A percentile compares a stretch with the other conserved stretches of the same genome.
Conservation (phyloP, 2,888 invertebrate genomes). For the Nomada fabriciana region DNA sequence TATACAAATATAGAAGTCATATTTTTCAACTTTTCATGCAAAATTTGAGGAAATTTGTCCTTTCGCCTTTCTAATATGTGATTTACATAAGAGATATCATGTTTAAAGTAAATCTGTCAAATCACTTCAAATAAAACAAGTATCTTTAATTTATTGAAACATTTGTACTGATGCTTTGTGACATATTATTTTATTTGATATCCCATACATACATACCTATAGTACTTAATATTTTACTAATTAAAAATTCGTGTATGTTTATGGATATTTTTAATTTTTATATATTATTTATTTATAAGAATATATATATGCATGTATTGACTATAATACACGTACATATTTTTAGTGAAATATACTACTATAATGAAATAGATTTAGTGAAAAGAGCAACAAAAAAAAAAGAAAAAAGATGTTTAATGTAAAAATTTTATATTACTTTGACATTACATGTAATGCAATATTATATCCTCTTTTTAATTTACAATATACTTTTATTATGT, state of each 20-base stretch:
- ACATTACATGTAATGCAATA: conserved; percentile 42
- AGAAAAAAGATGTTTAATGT: conserved; percentile 18
- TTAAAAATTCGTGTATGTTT: conserved; percentile 6
- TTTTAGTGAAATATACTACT: conserved; percentile 20
- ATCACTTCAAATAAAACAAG: conserved; percentile 33
- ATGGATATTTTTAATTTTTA: conserved; percentile 25
- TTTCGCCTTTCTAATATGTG: conserved; percentile 11
- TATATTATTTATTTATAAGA: conserved; percentile 63
- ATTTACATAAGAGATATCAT: conserved; percentile 50
- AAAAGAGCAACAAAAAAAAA: conserved; percentile 7
- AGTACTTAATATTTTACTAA: conserved; percentile 31
- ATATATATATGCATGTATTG: conserved; percentile 21
- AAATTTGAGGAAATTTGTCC: conserved; percentile 56
- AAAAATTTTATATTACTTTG: conserved; percentile 30
- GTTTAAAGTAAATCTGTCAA: conserved; percentile 48
- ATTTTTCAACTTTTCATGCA: conserved; percentile 50
- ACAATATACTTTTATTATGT: conserved; percentile 36
- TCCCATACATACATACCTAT: conserved; percentile 9
- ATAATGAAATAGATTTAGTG: conserved; percentile 24
- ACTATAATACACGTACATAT: neutral
- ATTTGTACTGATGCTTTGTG: conserved; percentile 16
- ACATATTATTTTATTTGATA: conserved; percentile 14
- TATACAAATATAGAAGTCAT: conserved; percentile 46
- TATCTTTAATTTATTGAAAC: conserved; percentile 42
- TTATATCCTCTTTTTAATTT: conserved; percentile 27